These are phyloP conservation scores for Drosophila obscura DNA, from an alignment of 1,140 invertebrate genomes.

Conservation along the genomic window DNA sequence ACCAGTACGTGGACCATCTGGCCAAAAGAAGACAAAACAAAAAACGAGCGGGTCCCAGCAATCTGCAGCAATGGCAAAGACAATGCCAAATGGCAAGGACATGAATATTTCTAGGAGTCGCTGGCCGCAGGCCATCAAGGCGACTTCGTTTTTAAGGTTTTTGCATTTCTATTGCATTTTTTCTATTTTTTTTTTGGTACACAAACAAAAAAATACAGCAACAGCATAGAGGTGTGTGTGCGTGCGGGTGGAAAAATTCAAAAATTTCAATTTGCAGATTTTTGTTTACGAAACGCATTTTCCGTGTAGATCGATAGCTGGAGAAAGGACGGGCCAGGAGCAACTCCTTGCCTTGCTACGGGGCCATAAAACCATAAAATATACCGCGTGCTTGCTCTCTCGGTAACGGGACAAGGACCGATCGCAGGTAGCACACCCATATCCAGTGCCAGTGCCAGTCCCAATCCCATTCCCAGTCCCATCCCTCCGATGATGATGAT, in stretches of 20 bases:
- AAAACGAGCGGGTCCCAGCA: background rate
- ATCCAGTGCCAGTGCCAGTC: too few species aligned
- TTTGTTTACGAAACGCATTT: constrained; percentile 78
- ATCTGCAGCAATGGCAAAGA: background rate
- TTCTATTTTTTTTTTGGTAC: too few species aligned
- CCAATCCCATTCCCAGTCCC: background rate
- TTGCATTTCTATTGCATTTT: constrained; percentile 2
- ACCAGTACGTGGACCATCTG: constrained; percentile 4
- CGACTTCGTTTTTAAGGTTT: constrained; percentile 13
- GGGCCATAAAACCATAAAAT: constrained; percentile 45
- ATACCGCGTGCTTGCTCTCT: constrained; percentile 24
- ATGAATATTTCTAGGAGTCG: constrained; percentile 35
- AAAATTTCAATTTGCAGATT: constrained; percentile 35
- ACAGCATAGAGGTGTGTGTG: too few species aligned
- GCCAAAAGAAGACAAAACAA: background rate
- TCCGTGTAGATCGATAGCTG: constrained; percentile 50
- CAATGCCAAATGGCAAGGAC: constrained; percentile 50
- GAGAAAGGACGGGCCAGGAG: too few species aligned
- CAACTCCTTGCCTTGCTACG: constrained; percentile 68
- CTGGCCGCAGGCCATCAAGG: constrained; percentile 30
- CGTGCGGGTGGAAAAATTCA: constrained; percentile 6
- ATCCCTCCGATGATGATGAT: constrained; percentile 37
- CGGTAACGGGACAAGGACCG: background rate
- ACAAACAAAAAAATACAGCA: too few species aligned
- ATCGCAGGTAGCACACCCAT: constrained; percentile 16